These are phyloP conservation scores for Nesidiocoris tenuis DNA, from an alignment of 2,888 invertebrate genomes.

Conservation along the genomic window DNA sequence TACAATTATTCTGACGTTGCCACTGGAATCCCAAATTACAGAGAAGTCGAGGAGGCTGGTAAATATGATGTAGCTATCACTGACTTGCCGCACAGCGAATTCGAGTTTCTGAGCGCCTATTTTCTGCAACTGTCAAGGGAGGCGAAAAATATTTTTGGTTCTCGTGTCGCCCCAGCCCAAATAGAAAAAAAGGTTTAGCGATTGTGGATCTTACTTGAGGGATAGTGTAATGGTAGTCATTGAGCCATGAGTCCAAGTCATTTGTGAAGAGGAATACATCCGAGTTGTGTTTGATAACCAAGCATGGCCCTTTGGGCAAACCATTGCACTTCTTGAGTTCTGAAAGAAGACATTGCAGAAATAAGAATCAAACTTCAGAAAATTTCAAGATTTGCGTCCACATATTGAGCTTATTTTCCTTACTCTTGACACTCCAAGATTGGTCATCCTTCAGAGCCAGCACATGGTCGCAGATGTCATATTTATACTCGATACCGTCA, in stretches of 20 bases:
- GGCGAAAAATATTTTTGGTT: too few relatives aligned
- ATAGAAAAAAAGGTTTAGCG: too few relatives aligned
- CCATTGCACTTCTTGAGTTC: slow-evolving; percentile 65
- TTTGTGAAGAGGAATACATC: slow-evolving; percentile 63
- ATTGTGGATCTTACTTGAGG: slow-evolving; percentile 52
- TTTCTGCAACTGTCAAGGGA: slow-evolving; percentile 58
- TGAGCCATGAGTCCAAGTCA: slow-evolving; percentile 66
- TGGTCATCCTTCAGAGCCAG: slow-evolving; percentile 68
- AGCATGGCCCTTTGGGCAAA: slow-evolving; percentile 23
- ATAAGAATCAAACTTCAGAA: too few relatives aligned
- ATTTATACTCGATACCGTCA: slow-evolving; percentile 74
- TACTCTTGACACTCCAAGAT: slow-evolving; percentile 71
- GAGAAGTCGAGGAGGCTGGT: slow-evolving; percentile 72
- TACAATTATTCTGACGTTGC: slow-evolving; percentile 71
- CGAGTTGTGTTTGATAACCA: slow-evolving; percentile 65
- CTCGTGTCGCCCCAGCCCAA: too few relatives aligned
- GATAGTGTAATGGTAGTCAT: slow-evolving; percentile 57
- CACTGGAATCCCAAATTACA: slow-evolving; percentile 68
- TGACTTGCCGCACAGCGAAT: slow-evolving; percentile 68
- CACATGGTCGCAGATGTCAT: slow-evolving; percentile 78
- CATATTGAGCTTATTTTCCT: too few relatives aligned
- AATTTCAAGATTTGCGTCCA: too few relatives aligned
- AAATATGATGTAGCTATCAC: slow-evolving; percentile 67
- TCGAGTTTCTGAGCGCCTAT: slow-evolving; percentile 63
- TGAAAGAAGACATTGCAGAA: slow-evolving; percentile 54